A percentile compares a stretch with the other conserved stretches of the same genome.
Evolutionary conservation across 2,797 vertebrate genomes (phyloP).

Genomic region (Chelmon rostratus): DNA sequence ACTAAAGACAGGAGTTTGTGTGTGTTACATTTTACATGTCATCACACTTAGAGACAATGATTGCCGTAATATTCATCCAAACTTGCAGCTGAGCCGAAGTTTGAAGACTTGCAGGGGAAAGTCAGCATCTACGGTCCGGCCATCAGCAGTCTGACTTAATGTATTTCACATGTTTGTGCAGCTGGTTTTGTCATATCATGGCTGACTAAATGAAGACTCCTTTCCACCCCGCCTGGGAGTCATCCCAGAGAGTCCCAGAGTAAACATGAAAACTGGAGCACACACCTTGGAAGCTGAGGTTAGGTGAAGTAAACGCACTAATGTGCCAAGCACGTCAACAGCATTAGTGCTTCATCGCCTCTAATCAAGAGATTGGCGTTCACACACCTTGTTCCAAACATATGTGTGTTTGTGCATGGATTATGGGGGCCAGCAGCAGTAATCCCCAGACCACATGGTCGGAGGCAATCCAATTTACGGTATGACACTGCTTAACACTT

Average conservation of each 20-base stretch:
- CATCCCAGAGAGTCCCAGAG: conserved; percentile 48
- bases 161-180: conserved; percentile 71
- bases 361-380: conserved; percentile 63
- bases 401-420: conserved; percentile 54
- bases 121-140: conserved; percentile 14
- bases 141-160: conserved; percentile 56
- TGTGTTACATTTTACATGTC: conserved; percentile 22
- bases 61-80: conserved; percentile 23
- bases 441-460: conserved; percentile 76
- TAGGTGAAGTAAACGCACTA: conserved; percentile 65
- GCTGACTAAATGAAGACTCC: conserved; percentile 44
- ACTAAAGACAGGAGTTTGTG: conserved; percentile 13
- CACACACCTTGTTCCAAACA: conserved; percentile 62
- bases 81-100: conserved; percentile 12
- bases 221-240: conserved; percentile 39
- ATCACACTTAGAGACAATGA: conserved; percentile 37
- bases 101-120: conserved; percentile 22
- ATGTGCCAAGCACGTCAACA: conserved; percentile 70
- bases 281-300: conserved; percentile 55
- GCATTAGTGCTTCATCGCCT: conserved; percentile 56
- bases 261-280: conserved; percentile 57
- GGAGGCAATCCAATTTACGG: conserved; percentile 78
- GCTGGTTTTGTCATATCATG: conserved; percentile 67
- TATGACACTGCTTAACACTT: conserved; percentile 58
- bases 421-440: conserved; percentile 65